Evolutionary conservation across 2,888 invertebrate genomes (phyloP).

Genomic region (Heliconius aoede): DNA sequence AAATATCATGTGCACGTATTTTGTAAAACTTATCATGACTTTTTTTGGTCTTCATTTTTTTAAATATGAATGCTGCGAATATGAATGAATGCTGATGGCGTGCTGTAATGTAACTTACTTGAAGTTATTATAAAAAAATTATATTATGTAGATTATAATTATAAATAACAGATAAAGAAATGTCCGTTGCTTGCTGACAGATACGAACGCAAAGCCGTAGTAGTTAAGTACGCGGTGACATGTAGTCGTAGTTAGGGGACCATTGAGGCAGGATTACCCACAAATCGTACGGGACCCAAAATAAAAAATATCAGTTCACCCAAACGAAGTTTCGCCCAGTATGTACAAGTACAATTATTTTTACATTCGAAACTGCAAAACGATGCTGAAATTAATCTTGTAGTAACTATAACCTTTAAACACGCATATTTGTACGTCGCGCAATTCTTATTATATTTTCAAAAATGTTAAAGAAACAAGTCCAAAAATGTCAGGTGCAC

Average conservation of each 20-base stretch:
- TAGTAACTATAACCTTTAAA: constrained; percentile 13
- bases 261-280: too few species aligned
- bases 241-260: too few species aligned
- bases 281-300: too few species aligned
- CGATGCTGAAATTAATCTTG: background rate
- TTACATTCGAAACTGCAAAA: background rate
- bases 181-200: background rate
- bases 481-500: constrained; percentile 32
- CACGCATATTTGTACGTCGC: background rate
- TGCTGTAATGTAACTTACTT: background rate
- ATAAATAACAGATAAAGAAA: background rate
- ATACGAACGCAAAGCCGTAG: too few species aligned
- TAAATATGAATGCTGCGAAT: background rate
- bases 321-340: background rate
- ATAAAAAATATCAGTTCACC: too few species aligned
- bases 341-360: background rate
- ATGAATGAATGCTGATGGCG: background rate
- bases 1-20: background rate
- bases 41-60: background rate
- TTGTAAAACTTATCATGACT: background rate
- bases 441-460: constrained; percentile 13
- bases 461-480: constrained; percentile 15
- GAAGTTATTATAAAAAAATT: background rate
- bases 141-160: background rate
- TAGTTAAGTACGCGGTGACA: too few species aligned